Percentiles rank a stretch among this genome's conserved stretches.
Conservation (phyloP, 2,888 invertebrate genomes). For the Drosophila austrosaltans region DNA sequence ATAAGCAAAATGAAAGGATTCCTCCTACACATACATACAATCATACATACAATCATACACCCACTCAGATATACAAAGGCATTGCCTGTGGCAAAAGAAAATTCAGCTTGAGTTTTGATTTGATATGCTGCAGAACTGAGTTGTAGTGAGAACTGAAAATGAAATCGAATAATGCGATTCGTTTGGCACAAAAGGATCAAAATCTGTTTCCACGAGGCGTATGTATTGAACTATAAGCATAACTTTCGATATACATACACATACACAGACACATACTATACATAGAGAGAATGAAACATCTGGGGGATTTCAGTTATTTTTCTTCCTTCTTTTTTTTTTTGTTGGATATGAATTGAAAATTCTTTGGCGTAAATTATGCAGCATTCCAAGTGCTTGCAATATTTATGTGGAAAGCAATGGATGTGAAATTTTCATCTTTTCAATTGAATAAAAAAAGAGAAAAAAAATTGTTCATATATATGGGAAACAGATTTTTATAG, state of each 20-base stretch:
- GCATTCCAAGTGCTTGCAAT: slow-evolving; percentile 35
- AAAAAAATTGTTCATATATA: neutral
- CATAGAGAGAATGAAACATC: neutral
- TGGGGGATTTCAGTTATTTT: slow-evolving; percentile 1
- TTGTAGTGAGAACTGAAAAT: slow-evolving; percentile 44
- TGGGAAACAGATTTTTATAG: neutral
- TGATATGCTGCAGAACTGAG: slow-evolving; percentile 49
- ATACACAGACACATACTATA: neutral
- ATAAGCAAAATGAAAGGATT: slow-evolving; percentile 48
- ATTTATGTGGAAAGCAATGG: slow-evolving; percentile 35
- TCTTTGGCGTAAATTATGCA: slow-evolving; percentile 65
- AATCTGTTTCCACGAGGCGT: slow-evolving; percentile 29
- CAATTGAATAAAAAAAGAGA: neutral
- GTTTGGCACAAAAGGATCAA: slow-evolving; percentile 38
- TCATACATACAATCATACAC: slow-evolving; percentile 48
- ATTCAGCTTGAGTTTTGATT: slow-evolving; percentile 57
- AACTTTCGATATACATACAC: slow-evolving; percentile 20
- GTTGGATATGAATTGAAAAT: slow-evolving; percentile 37
- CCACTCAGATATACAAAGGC: slow-evolving; percentile 40
- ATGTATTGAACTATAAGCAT: slow-evolving; percentile 41
- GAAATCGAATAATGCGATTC: slow-evolving; percentile 47
- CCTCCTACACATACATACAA: slow-evolving; percentile 36
- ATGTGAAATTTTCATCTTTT: slow-evolving; percentile 1
- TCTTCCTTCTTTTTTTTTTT: neutral
- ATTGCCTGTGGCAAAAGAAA: slow-evolving; percentile 39